phyloP scores from a whole-genome alignment of 2,797 vertebrate species.

The Pseudomugil gertrudae region DNA sequence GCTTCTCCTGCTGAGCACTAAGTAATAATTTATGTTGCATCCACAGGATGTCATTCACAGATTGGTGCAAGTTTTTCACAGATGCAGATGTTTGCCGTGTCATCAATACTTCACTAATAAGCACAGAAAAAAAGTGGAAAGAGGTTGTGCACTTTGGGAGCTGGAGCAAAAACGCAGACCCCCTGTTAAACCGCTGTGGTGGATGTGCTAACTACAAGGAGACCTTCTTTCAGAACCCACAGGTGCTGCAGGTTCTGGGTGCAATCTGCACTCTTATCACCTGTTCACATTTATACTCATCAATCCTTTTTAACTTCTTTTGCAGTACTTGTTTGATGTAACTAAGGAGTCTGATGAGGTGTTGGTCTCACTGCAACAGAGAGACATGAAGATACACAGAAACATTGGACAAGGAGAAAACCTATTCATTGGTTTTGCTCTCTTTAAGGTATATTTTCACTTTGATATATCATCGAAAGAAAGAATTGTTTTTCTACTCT shows the following conservation, averaged over 20 bases:
- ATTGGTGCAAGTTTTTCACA: slow-evolving; percentile 92
- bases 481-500: background rate
- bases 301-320: slow-evolving; percentile 26
- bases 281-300: background rate
- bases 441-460: slow-evolving; percentile 85
- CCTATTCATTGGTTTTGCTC: slow-evolving; percentile 86
- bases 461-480: background rate
- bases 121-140: slow-evolving; percentile 88
- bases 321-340: slow-evolving; percentile 90
- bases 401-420: slow-evolving; percentile 86
- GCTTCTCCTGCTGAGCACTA: background rate
- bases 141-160: slow-evolving; percentile 84
- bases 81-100: slow-evolving; percentile 88
- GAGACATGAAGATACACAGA: slow-evolving; percentile 87
- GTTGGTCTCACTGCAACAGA: slow-evolving; percentile 90
- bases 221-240: slow-evolving; percentile 96
- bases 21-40: background rate
- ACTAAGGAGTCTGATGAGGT: slow-evolving; percentile 88
- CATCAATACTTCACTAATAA: slow-evolving; percentile 89
- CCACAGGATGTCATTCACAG: slow-evolving; percentile 91
- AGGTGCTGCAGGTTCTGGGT: slow-evolving; percentile 47
- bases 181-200: slow-evolving; percentile 88
- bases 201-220: slow-evolving; percentile 89
- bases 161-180: slow-evolving; percentile 87
- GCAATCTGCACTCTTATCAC: background rate